Percentiles rank a stretch among this genome's conserved stretches.
Evolutionary conservation across 2,797 vertebrate genomes (phyloP).

Genomic region (Catamblyrhynchus diadema): DNA sequence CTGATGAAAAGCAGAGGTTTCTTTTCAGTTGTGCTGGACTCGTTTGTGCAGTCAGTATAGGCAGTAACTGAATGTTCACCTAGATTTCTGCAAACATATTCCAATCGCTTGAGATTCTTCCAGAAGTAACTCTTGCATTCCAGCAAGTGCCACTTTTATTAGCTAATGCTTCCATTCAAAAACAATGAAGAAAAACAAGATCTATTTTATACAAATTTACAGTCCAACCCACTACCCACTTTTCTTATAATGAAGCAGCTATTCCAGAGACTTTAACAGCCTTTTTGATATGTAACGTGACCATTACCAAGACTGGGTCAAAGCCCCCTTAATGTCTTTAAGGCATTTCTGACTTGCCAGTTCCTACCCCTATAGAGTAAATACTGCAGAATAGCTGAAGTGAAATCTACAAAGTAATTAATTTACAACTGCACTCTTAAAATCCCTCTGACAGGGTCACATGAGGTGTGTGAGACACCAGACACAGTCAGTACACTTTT

Average conservation of each 20-base stretch:
- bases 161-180: background rate
- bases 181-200: background rate
- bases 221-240: background rate
- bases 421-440: background rate
- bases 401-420: accelerated
- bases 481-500: background rate
- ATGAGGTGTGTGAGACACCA: background rate
- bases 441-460: background rate
- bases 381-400: background rate
- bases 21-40: background rate
- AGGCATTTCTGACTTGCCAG: background rate
- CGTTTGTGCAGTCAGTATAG: background rate
- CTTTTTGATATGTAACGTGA: background rate
- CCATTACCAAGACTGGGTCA: background rate
- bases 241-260: background rate
- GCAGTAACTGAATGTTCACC: background rate
- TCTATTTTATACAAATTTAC: background rate
- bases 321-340: background rate
- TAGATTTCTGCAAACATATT: background rate
- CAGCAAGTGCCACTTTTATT: background rate
- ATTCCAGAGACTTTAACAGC: background rate
- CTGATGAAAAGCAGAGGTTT: background rate
- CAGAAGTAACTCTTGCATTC: background rate
- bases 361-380: background rate
- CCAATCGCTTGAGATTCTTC: background rate